Base-by-base conservation (phyloP, 2,888 invertebrate species). In the Megamerina dolium region DNA sequence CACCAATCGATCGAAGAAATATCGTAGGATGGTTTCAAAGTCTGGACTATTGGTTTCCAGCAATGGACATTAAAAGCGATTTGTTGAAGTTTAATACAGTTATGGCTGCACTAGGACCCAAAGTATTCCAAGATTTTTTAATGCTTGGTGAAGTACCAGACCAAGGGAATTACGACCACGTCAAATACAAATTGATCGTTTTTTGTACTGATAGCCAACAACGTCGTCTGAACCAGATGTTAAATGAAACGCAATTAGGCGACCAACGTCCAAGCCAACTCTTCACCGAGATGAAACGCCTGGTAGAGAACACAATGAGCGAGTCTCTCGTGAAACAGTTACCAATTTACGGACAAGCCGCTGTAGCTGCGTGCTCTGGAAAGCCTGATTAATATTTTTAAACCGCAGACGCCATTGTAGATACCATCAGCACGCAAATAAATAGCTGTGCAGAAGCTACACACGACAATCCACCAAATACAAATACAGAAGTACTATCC, bases 31-130 rank as follows among this genome's bases (percentile, higher is more conserved):
- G 33, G 33, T 33, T 33, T 17, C 8, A 18, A 17, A 33, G 33
- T 19, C 33, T 33, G 18, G 33, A 33, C 33, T 33, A 17, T 33
- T 33, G 33, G 33, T 33, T 33, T 33, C 18, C 18, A 9, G 33
- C 33, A 5, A 33, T 33, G 16, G n/a, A 12, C 4, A 33, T 33
- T 18, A 33, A 33, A 33, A 33, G 17, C 33, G 33, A 33, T n/a
- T 3, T 10, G 12, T 19, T 18, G 3, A 33, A 33, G 19, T 33
- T 33, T n/a, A 16, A 33, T 19, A 33, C 33, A 19, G 17, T 33
- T 3, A 18, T 16, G 17, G 18, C 16, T 5, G 33, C 18, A 33
- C 33, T 31, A 33, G 16, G 33, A 2, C 33, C 33, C 5, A 2
- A 6, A 9, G n/a, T n/a, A 12, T 8, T 17, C 5, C 31, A 31